phyloP scores from a whole-genome alignment of 2,888 invertebrate genomes.

The Trichogramma evanescens region DNA sequence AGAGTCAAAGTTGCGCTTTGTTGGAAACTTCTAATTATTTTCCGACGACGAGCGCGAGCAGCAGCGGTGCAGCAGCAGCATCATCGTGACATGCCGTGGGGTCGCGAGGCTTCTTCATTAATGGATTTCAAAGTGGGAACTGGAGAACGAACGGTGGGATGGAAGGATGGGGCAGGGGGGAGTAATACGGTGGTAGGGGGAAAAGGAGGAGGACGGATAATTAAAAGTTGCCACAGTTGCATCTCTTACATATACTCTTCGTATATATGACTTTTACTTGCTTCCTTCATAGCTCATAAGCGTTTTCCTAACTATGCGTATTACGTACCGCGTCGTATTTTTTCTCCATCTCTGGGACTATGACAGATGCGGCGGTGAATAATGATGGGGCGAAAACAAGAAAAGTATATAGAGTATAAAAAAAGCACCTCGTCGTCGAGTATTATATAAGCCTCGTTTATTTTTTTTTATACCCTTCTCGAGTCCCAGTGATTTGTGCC shows the following conservation, averaged over 20 bases:
- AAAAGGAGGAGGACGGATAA: constrained; percentile 13
- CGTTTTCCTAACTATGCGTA: background rate
- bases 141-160: constrained; percentile 23
- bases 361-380: no score
- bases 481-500: no score
- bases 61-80: constrained; percentile 7
- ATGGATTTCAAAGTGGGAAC: constrained; percentile 24
- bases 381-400: no score
- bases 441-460: no score
- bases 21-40: constrained; percentile 34
- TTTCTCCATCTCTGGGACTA: no score
- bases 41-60: constrained; percentile 7
- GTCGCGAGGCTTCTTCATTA: constrained; percentile 27
- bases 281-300: background rate
- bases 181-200: no score
- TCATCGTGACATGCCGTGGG: background rate
- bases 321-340: no score
- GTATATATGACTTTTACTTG: background rate
- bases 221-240: constrained; percentile 17
- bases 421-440: no score
- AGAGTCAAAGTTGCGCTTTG: constrained; percentile 16
- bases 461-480: no score
- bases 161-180: background rate
- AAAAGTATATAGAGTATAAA: no score
- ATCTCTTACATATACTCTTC: background rate